Evolutionary conservation across 2,113 vertebrate species (phyloP).

Genomic region (Microcebus murinus): DNA sequence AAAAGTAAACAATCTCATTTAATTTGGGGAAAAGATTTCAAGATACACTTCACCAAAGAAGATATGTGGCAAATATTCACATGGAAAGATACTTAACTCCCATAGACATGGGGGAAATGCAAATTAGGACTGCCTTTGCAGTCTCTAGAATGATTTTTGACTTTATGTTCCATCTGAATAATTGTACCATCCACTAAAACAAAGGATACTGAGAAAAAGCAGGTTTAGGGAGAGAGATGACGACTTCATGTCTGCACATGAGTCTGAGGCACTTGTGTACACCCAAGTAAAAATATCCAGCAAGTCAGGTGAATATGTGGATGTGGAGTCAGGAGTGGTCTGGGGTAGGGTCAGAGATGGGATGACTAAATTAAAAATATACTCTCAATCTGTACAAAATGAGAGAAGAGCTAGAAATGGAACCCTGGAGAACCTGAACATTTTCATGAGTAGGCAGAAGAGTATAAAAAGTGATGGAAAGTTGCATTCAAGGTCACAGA

Average conservation of each 20-base stretch:
- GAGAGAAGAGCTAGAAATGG: not conserved
- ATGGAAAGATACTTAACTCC: not conserved
- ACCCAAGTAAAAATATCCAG: not conserved
- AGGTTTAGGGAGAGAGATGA: not conserved
- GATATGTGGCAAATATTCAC: not conserved
- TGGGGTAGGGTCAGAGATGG: not conserved
- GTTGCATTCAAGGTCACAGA: not conserved
- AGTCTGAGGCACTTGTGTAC: not conserved
- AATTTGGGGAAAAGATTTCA: constrained; percentile 11
- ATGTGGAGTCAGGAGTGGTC: not conserved
- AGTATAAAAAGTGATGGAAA: not conserved
- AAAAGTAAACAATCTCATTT: constrained; percentile 7
- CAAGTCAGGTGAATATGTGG: not conserved
- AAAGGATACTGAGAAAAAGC: not conserved
- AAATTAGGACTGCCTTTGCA: not conserved
- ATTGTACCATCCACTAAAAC: not conserved
- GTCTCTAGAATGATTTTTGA: not conserved
- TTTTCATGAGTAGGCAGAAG: constrained; percentile 13
- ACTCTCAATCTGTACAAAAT: constrained; percentile 29
- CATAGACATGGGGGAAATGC: constrained; percentile 16
- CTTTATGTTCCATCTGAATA: constrained; percentile 24
- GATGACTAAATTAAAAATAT: constrained; percentile 26
- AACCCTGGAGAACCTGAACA: not conserved
- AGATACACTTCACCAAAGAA: not conserved
- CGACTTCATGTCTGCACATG: not conserved